A percentile compares a stretch with the other conserved stretches of the same genome.
Conservation (phyloP, 2,797 vertebrate genomes). For the Erpetoichthys calabaricus region DNA sequence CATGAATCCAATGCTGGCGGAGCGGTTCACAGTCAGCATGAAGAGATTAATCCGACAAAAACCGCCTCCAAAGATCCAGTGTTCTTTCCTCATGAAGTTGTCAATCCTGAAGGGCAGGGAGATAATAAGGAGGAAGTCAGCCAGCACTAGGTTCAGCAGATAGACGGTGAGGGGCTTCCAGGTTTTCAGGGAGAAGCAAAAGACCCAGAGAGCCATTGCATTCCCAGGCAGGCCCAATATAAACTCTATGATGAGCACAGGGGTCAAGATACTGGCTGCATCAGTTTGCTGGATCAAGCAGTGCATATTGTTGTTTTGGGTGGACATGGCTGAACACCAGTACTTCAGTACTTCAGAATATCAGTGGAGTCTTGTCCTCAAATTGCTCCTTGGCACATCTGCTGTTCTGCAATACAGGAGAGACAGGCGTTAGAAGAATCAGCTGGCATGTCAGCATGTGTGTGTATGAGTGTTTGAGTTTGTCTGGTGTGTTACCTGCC, state of each 20-base stretch:
- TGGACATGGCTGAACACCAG: too few species aligned
- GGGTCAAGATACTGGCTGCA: neutral
- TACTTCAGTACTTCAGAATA: too few species aligned
- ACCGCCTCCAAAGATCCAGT: slow-evolving; percentile 1
- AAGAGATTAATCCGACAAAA: neutral
- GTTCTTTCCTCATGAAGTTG: neutral
- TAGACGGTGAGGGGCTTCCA: slow-evolving; percentile 7
- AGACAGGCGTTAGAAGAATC: too few species aligned
- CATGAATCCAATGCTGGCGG: slow-evolving; percentile 3
- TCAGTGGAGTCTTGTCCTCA: too few species aligned
- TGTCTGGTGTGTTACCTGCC: too few species aligned
- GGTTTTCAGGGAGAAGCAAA: slow-evolving; percentile 1
- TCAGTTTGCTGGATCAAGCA: neutral
- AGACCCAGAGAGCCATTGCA: slow-evolving; percentile 4
- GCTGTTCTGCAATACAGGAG: too few species aligned
- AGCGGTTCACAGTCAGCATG: slow-evolving; percentile 3
- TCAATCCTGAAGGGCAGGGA: slow-evolving; percentile 6
- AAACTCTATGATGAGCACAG: slow-evolving; percentile 4
- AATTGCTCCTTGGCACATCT: too few species aligned
- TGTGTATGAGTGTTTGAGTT: too few species aligned
- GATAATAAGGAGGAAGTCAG: slow-evolving; percentile 8
- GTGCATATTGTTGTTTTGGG: neutral
- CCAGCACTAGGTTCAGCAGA: slow-evolving; percentile 8
- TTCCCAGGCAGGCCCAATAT: slow-evolving; percentile 4
- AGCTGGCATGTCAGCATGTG: too few species aligned